These are phyloP conservation scores for Drosophila borealis DNA, from an alignment of 2,888 invertebrate genomes.

Conservation along the genomic window DNA sequence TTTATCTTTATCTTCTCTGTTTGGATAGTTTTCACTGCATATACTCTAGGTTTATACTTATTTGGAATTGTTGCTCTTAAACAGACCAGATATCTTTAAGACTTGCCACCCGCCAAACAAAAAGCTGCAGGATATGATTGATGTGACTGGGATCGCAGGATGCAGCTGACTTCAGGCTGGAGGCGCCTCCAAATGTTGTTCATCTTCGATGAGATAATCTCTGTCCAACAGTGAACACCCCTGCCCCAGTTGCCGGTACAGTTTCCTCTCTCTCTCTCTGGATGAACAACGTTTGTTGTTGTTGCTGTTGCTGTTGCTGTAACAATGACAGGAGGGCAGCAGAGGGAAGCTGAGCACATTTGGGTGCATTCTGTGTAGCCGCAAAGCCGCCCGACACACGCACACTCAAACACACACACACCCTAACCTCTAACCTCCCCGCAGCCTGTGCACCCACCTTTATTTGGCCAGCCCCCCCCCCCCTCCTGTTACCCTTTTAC, in stretches of 20 bases:
- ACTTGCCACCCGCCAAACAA: no score
- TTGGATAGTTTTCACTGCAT: no score
- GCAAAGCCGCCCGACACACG: constrained; percentile 36
- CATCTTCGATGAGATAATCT: constrained; percentile 10
- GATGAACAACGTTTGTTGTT: constrained; percentile 24
- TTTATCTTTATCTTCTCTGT: no score
- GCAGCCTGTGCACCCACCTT: neutral
- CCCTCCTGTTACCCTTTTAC: neutral
- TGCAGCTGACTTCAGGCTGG: neutral
- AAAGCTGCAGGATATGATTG: constrained; percentile 2
- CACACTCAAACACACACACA: constrained; percentile 4
- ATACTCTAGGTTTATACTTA: no score
- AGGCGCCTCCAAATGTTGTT: constrained; percentile 11
- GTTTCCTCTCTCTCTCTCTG: constrained; percentile 8
- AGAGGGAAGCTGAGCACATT: constrained; percentile 35
- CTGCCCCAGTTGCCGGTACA: neutral
- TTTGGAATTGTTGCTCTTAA: no score
- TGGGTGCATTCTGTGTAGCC: constrained; percentile 54
- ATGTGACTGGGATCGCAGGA: neutral
- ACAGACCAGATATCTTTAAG: no score
- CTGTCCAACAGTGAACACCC: constrained; percentile 8
- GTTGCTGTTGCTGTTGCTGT: constrained; percentile 13
- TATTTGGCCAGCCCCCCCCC: constrained; percentile 6
- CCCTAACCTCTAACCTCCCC: constrained; percentile 8
- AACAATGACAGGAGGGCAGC: constrained; percentile 25